These are phyloP conservation scores for Scomber colias DNA, from an alignment of 2,113 vertebrate species.

Conservation along the genomic window DNA sequence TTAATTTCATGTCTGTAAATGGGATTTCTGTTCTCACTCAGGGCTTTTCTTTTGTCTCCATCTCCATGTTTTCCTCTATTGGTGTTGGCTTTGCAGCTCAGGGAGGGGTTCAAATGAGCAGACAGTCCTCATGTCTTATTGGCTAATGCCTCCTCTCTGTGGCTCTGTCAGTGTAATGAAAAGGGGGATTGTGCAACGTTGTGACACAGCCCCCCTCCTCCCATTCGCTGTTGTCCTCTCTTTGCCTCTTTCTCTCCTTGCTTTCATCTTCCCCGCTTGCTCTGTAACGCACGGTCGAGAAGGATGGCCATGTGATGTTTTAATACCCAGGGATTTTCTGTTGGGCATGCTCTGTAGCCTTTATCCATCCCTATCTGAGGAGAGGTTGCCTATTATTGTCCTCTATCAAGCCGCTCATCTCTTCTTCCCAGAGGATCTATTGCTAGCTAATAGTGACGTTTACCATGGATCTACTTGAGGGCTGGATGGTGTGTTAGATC, in stretches of 20 bases:
- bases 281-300: constrained; percentile 63
- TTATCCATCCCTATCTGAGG: constrained; percentile 56
- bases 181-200: constrained; percentile 44
- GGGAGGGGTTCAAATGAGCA: constrained; percentile 46
- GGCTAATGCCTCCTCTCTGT: constrained; percentile 29
- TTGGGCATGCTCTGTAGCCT: constrained; percentile 71
- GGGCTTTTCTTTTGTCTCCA: constrained; percentile 41
- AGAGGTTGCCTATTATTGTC: constrained; percentile 73
- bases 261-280: constrained; percentile 37
- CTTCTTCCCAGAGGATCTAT: constrained; percentile 24
- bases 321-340: constrained; percentile 81
- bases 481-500: constrained; percentile 4
- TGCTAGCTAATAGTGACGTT: constrained; percentile 22
- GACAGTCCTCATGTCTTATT: constrained; percentile 45
- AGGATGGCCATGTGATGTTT: constrained; percentile 75
- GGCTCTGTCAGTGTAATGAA: constrained; percentile 26
- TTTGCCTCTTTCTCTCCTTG: constrained; percentile 24
- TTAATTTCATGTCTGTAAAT: neutral
- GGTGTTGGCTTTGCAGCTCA: constrained; percentile 10
- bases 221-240: constrained; percentile 30
- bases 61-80: constrained; percentile 10
- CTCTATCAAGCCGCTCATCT: constrained; percentile 48
- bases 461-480: neutral
- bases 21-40: neutral
- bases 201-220: constrained; percentile 48